Evolutionary conservation across 2,888 invertebrate species (phyloP).

Genomic region (Synergus laeviventris): DNA sequence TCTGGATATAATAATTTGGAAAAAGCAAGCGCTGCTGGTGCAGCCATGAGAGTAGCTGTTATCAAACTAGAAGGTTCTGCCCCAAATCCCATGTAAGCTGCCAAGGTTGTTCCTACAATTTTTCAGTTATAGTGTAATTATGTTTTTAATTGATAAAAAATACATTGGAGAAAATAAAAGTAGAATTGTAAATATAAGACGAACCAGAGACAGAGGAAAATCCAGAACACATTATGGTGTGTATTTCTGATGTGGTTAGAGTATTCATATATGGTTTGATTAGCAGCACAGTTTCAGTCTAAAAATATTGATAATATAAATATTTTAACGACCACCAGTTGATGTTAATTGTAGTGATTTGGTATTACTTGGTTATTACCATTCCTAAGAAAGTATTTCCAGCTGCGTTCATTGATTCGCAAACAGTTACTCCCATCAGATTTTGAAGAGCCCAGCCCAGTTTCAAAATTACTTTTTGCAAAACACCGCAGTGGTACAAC

Average conservation of each 20-base stretch:
- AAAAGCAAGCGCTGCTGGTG: constrained; percentile 93
- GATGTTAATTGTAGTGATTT: neutral
- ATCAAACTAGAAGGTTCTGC: constrained; percentile 92
- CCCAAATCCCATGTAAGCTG: constrained; percentile 94
- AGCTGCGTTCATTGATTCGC: constrained; percentile 94
- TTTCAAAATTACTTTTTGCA: constrained; percentile 90
- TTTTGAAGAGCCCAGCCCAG: constrained; percentile 87
- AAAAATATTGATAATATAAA: constrained; percentile 60
- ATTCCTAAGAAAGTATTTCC: constrained; percentile 96
- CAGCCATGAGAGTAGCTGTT: constrained; percentile 97
- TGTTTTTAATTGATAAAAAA: neutral
- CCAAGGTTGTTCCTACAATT: constrained; percentile 88
- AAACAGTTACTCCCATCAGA: constrained; percentile 91
- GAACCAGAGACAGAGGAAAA: constrained; percentile 95
- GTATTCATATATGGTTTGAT: constrained; percentile 91
- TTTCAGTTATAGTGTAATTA: neutral
- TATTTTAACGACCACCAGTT: neutral
- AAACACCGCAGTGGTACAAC: constrained; percentile 90
- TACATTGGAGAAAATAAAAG: neutral
- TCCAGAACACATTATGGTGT: constrained; percentile 95
- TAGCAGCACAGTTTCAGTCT: constrained; percentile 94
- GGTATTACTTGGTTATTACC: constrained; percentile 80
- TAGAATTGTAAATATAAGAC: constrained; percentile 6
- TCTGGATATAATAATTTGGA: constrained; percentile 96
- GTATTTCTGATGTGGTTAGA: constrained; percentile 93